Evolutionary conservation across 2,113 vertebrate species (phyloP).

Genomic region (Eretmochelys imbricata): DNA sequence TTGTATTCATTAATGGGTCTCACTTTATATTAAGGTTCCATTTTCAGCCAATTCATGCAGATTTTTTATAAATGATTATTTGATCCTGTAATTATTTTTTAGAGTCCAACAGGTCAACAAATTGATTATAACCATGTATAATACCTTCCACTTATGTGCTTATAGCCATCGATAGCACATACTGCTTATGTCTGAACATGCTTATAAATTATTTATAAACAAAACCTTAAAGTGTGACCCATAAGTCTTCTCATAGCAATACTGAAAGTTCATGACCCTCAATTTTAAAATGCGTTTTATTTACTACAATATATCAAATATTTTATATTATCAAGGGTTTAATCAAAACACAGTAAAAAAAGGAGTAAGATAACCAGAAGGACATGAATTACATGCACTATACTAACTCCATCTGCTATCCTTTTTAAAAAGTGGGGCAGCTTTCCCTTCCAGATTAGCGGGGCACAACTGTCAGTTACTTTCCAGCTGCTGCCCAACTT

Average conservation of each 20-base stretch:
- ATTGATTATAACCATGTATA: not conserved
- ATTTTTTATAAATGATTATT: not conserved
- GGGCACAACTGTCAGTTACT: not conserved
- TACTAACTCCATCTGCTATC: not conserved
- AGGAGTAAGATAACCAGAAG: not conserved
- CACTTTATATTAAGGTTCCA: not conserved
- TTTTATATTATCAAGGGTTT: rapidly evolving
- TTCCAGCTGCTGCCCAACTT: not conserved
- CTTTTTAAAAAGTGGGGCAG: not conserved
- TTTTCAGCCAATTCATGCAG: not conserved
- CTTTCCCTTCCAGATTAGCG: not conserved
- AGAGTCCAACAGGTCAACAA: not conserved
- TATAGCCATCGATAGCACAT: not conserved
- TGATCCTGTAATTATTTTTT: not conserved
- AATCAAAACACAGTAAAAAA: not conserved
- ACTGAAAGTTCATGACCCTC: rapidly evolving
- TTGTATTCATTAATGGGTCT: not conserved
- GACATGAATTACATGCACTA: rapidly evolving
- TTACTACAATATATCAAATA: not conserved
- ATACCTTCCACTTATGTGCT: not conserved
- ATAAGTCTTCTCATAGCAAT: not conserved
- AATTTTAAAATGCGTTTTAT: rapidly evolving
- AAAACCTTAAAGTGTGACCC: not conserved
- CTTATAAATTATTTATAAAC: not conserved
- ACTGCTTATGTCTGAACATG: rapidly evolving